phyloP scores from a whole-genome alignment of 1,140 invertebrate genomes.

The Zaprionus capensis region DNA sequence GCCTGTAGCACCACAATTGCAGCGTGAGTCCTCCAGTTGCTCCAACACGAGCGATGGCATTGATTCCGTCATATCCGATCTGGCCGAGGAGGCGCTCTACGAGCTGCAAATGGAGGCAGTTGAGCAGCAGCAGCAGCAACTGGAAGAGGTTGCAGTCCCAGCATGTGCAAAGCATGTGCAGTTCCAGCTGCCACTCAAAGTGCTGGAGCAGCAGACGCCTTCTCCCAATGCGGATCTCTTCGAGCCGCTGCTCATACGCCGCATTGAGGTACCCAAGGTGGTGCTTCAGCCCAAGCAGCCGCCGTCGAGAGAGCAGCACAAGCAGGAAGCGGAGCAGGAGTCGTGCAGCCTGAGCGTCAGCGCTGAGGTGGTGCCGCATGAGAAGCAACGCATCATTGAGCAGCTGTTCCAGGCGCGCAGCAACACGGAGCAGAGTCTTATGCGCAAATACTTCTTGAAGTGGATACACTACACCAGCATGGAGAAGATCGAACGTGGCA shows the following conservation, averaged over 20 bases:
- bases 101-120: slow-evolving; percentile 76
- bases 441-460: slow-evolving; percentile 82
- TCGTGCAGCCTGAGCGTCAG: slow-evolving; percentile 8
- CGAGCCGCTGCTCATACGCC: slow-evolving; percentile 60
- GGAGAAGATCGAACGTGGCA: slow-evolving; percentile 71
- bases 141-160: slow-evolving; percentile 20
- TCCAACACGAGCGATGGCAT: slow-evolving; percentile 81
- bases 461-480: slow-evolving; percentile 83
- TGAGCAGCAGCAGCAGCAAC: slow-evolving; percentile 53
- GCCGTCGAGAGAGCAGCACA: neutral
- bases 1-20: slow-evolving; percentile 8
- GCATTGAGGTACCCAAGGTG: slow-evolving; percentile 65
- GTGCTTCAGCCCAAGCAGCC: slow-evolving; percentile 49
- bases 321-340: neutral
- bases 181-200: slow-evolving; percentile 52
- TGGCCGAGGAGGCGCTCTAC: slow-evolving; percentile 73
- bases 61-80: slow-evolving; percentile 79
- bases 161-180: slow-evolving; percentile 56
- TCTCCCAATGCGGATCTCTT: slow-evolving; percentile 11
- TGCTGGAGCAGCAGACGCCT: slow-evolving; percentile 9
- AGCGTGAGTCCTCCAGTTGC: slow-evolving; percentile 65
- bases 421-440: slow-evolving; percentile 46
- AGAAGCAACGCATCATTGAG: slow-evolving; percentile 74
- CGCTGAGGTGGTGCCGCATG: slow-evolving; percentile 45
- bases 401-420: slow-evolving; percentile 64